Percentiles rank a stretch among this genome's conserved stretches.
Evolutionary conservation across 1,140 invertebrate species (phyloP).

Genomic region (Cepaea nemoralis): DNA sequence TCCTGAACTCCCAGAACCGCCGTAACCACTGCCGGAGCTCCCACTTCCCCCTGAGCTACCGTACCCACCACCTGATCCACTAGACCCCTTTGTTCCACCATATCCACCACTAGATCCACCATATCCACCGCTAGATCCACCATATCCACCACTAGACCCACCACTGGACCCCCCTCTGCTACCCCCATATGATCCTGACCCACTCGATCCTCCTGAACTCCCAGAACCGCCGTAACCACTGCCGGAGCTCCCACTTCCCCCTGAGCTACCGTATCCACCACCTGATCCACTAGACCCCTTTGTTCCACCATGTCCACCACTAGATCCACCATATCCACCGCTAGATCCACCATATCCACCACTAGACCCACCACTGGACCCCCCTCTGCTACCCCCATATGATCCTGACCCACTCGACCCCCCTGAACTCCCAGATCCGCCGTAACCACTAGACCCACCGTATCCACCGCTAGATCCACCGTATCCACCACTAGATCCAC

Average conservation of each 20-base stretch:
- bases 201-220: neutral
- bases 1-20: neutral
- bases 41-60: neutral
- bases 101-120: neutral
- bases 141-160: neutral
- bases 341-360: no score
- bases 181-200: no score
- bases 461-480: neutral
- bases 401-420: neutral
- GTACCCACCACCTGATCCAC: neutral
- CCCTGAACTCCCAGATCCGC: neutral
- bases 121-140: neutral
- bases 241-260: no score
- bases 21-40: no score
- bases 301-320: neutral
- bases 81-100: neutral
- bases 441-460: neutral
- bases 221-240: neutral
- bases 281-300: neutral
- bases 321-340: neutral
- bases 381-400: no score
- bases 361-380: no score
- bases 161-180: neutral
- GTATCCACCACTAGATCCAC: slow-evolving; percentile 1
- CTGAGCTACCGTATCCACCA: neutral